Conservation (phyloP, 1,140 invertebrate species). For the Hermatobates lingyangjiaoensis region DNA sequence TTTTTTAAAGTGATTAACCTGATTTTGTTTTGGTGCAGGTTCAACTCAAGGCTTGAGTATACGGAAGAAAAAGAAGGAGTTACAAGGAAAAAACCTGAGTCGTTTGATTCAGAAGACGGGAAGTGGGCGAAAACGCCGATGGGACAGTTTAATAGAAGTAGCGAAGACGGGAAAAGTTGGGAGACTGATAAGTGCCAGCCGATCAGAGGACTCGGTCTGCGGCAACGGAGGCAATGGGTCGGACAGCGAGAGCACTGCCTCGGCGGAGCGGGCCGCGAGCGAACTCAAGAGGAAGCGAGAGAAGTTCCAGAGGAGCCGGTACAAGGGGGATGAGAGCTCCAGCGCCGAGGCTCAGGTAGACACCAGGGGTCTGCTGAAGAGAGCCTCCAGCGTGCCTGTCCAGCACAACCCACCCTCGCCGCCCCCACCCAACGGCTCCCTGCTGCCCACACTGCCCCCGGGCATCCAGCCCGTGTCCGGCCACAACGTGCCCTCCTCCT, state of each 20-base stretch:
- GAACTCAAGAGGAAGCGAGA: constrained; percentile 54
- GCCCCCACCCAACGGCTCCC: constrained; percentile 16
- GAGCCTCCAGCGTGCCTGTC: constrained; percentile 34
- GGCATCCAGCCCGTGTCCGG: constrained; percentile 41
- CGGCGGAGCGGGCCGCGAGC: constrained; percentile 32
- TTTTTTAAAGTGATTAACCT: no score
- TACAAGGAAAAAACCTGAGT: constrained; percentile 7
- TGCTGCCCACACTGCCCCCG: constrained; percentile 32
- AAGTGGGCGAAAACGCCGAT: constrained; percentile 26
- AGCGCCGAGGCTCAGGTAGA: constrained; percentile 16
- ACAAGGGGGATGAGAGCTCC: constrained; percentile 30
- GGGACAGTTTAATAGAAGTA: constrained; percentile 63
- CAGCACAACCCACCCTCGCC: not conserved
- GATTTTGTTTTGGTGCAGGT: constrained; percentile 4
- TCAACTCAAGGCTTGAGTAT: constrained; percentile 12
- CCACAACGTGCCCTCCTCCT: constrained; percentile 36
- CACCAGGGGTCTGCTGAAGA: constrained; percentile 27
- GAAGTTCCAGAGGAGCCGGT: constrained; percentile 55
- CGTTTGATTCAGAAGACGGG: constrained; percentile 11
- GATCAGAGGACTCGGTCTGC: constrained; percentile 68
- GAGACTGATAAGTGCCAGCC: constrained; percentile 47
- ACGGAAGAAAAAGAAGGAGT: constrained; percentile 3
- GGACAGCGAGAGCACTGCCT: constrained; percentile 29
- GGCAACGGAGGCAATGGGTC: constrained; percentile 21
- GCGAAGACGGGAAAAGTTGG: constrained; percentile 58